Evolutionary conservation across 2,113 vertebrate genomes (phyloP), one percentile per base, ranked within the genome.

Genomic region (Romanogobio albipinnatus): DNA sequence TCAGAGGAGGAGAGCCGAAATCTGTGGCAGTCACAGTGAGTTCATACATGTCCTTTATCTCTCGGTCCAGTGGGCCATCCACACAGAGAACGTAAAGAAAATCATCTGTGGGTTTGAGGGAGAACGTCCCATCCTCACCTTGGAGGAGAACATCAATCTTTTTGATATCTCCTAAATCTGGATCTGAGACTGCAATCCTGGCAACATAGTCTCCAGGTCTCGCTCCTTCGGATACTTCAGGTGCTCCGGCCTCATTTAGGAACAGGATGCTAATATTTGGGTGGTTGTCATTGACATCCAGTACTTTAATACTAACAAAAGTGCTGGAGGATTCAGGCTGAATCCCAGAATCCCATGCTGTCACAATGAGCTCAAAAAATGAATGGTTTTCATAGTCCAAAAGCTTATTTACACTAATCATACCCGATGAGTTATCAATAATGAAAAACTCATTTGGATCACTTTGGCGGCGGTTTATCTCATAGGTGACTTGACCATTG

Each of bases 201-300:
- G 97, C 97, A 19, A 99, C 94, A 1, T 96, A 97, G 86, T 96
- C 95, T 0, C 97, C 97, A 0, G 91, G 66, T 0, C 74, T 86
- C 0, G 96, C 96, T 0, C 94, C 95, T 86, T 98, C 98, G 0
- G 96, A 97, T 24, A 98, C 95, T 47, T 90, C 76, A 0, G 95
- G 90, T 0, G 89, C 93, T 13, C 96, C 96, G 0, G 90, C 91
- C 71, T 97, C 97, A 1, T 95, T 96, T 62, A 99, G 95, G 80
- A 95, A 97, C 79, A 97, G 91, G 29, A 98, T 81, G 33, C 87
- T 95, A 76, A 99, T 95, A 81, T 90, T 29, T 0, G 97, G 97
- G 17, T 87, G 92, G 91, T 98, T 98, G 90, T 99, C 98, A 39
- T 98, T 99, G 86, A 98, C 89, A 80, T 99, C 95, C 17, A 97